Evolutionary conservation across 1,140 invertebrate genomes (phyloP).

Genomic region (Mamestra configurata): DNA sequence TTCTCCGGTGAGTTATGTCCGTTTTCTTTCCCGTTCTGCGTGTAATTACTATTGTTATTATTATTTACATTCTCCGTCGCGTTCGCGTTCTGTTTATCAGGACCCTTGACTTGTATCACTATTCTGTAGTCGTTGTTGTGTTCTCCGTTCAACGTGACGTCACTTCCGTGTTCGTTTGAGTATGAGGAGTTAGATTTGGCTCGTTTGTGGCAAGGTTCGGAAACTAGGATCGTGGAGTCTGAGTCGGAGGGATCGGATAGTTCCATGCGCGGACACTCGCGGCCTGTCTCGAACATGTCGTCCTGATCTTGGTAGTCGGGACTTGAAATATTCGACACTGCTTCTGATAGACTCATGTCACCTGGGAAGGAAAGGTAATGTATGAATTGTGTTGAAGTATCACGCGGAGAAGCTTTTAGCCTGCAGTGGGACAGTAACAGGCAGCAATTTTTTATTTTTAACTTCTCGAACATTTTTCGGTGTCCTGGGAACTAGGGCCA

Average conservation of each 20-base stretch:
- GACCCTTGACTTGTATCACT: slow-evolving; percentile 94
- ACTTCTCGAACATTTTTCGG: no score
- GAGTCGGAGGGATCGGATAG: slow-evolving; percentile 95
- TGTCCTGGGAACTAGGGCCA: no score
- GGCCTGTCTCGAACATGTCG: slow-evolving; percentile 88
- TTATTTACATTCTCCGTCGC: slow-evolving; percentile 78
- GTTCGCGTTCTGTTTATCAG: slow-evolving; percentile 88
- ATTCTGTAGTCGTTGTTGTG: slow-evolving; percentile 89
- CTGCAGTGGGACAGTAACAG: no score
- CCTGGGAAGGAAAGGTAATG: slow-evolving; percentile 75
- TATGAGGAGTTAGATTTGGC: slow-evolving; percentile 86
- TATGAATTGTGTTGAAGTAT: neutral
- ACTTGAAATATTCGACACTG: slow-evolving; percentile 95
- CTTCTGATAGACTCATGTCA: slow-evolving; percentile 93
- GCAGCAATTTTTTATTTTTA: no score
- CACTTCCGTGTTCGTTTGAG: slow-evolving; percentile 82
- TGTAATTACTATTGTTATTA: slow-evolving; percentile 73
- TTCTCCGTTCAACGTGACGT: slow-evolving; percentile 88
- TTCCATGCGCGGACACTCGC: slow-evolving; percentile 93
- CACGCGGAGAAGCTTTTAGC: no score
- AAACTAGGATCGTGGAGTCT: slow-evolving; percentile 93
- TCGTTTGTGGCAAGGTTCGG: slow-evolving; percentile 92
- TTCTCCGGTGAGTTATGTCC: slow-evolving; percentile 78
- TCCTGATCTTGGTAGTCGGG: slow-evolving; percentile 94
- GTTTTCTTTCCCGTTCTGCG: slow-evolving; percentile 81